Conservation (phyloP, 2,113 vertebrate species). For the Thamnaconus septentrionalis region DNA sequence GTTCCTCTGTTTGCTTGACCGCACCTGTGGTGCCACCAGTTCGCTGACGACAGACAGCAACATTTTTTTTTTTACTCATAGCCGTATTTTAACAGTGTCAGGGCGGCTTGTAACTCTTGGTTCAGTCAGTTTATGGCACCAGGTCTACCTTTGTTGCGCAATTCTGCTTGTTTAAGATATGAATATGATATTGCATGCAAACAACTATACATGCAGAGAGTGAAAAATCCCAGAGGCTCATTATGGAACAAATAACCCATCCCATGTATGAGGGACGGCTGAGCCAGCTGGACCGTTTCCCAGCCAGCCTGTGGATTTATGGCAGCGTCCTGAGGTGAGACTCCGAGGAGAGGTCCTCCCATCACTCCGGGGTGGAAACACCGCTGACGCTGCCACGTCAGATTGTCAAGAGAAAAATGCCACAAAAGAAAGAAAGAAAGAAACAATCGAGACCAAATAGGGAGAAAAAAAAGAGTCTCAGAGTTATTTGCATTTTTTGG, state of each 20-base stretch:
- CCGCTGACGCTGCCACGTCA: background rate
- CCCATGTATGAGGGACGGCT: background rate
- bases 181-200: too few species aligned
- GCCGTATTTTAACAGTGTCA: too few species aligned
- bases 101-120: too few species aligned
- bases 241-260: constrained; percentile 30
- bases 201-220: background rate
- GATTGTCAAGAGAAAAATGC: background rate
- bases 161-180: too few species aligned
- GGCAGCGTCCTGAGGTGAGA: constrained; percentile 22
- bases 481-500: constrained; percentile 24
- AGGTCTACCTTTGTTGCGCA: too few species aligned
- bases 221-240: constrained; percentile 24
- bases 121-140: too few species aligned
- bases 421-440: background rate
- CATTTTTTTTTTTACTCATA: too few species aligned
- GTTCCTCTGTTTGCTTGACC: too few species aligned
- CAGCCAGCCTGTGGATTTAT: constrained; percentile 31
- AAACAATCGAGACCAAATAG: background rate
- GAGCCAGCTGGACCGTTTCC: constrained; percentile 45
- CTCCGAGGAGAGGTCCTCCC: constrained; percentile 5
- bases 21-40: too few species aligned
- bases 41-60: too few species aligned
- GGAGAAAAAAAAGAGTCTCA: constrained; percentile 9
- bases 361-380: constrained; percentile 13